Conservation (phyloP, 2,113 vertebrate species). For the Plotosus lineatus region DNA sequence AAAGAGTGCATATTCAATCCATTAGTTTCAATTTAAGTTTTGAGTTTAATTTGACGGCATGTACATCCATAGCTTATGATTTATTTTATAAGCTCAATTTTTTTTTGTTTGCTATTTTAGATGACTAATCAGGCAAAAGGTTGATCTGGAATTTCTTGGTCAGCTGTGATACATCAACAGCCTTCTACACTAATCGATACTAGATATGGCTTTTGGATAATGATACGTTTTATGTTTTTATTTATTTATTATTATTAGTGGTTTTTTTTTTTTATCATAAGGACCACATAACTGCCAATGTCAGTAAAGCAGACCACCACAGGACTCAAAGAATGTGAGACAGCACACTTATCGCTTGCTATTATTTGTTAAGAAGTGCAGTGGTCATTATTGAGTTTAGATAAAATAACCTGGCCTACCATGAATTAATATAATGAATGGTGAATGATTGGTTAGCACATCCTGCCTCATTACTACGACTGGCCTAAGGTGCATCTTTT, state of each 20-base stretch:
- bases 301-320: conserved; percentile 17
- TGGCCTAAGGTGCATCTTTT: too few relatives aligned
- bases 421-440: background rate
- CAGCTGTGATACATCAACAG: conserved; percentile 13
- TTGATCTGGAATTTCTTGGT: background rate
- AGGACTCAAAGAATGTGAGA: background rate
- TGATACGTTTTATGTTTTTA: conserved; percentile 4
- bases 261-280: conserved; percentile 11
- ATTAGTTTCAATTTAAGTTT: background rate
- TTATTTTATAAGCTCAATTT: background rate
- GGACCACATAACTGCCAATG: conserved; percentile 11
- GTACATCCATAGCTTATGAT: background rate
- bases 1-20: background rate
- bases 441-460: background rate
- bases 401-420: background rate
- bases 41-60: background rate
- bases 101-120: background rate
- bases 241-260: too few relatives aligned
- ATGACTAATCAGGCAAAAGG: background rate
- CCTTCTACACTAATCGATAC: conserved; percentile 10
- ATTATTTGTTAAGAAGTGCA: background rate
- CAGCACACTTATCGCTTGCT: background rate
- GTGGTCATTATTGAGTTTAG: background rate
- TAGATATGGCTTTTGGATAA: conserved; percentile 14
- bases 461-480: too few relatives aligned